These are phyloP conservation scores for Condylostylus longicornis DNA, from an alignment of 1,140 invertebrate genomes.

Conservation along the genomic window DNA sequence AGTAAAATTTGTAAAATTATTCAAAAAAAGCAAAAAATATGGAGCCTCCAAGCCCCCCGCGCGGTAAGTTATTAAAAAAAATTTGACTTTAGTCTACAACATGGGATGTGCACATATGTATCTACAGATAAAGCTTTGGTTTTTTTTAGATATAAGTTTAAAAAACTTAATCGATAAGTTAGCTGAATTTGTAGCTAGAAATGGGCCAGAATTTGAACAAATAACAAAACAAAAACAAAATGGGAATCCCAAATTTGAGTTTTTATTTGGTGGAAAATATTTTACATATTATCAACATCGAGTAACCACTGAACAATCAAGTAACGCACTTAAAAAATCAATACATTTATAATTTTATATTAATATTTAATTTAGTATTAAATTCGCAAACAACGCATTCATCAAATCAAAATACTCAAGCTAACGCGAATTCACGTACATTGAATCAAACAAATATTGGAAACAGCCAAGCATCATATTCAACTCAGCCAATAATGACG, in stretches of 20 bases:
- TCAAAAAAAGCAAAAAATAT: too few species aligned
- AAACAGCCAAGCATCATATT: slow-evolving; percentile 2
- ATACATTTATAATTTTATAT: not conserved
- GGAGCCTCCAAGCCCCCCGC: too few species aligned
- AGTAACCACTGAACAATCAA: slow-evolving; percentile 35
- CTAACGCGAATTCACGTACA: slow-evolving; percentile 4
- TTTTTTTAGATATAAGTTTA: slow-evolving; percentile 22
- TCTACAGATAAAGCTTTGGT: too few species aligned
- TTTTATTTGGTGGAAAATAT: slow-evolving; percentile 90
- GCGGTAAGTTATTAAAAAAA: too few species aligned
- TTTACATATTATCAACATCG: slow-evolving; percentile 95
- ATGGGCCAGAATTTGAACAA: slow-evolving; percentile 95
- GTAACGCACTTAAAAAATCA: slow-evolving; percentile 10
- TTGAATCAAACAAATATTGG: slow-evolving; percentile 5
- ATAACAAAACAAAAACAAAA: slow-evolving; percentile 97
- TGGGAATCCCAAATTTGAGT: slow-evolving; percentile 92
- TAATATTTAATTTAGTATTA: not conserved
- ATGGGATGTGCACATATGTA: too few species aligned
- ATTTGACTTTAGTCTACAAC: too few species aligned
- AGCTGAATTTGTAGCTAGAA: slow-evolving; percentile 94
- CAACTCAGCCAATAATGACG: slow-evolving; percentile 7
- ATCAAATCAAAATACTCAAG: slow-evolving; percentile 3
- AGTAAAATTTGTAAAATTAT: too few species aligned
- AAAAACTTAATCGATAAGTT: slow-evolving; percentile 94
- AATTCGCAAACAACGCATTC: not conserved